phyloP scores from a whole-genome alignment of 1,140 invertebrate species.

The Drosophila quadrilineata region DNA sequence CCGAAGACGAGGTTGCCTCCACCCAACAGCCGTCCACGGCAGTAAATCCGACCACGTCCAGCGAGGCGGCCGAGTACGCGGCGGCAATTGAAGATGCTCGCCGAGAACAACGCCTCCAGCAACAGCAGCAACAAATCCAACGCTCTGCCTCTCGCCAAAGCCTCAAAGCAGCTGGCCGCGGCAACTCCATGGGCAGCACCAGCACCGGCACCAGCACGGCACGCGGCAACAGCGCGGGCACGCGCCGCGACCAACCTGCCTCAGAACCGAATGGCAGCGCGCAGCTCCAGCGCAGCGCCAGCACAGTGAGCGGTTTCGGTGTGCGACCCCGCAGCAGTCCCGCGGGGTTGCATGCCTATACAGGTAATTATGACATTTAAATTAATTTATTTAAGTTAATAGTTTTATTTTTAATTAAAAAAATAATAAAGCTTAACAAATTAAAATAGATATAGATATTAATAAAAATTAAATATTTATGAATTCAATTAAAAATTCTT shows the following conservation, averaged over 20 bases:
- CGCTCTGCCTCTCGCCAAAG: slow-evolving; percentile 43
- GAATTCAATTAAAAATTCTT: no score
- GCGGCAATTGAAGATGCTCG: slow-evolving; percentile 66
- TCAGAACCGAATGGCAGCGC: slow-evolving; percentile 12
- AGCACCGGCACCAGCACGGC: no score
- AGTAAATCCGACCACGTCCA: slow-evolving; percentile 49
- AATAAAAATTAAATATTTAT: no score
- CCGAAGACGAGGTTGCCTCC: slow-evolving; percentile 66
- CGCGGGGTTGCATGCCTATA: slow-evolving; percentile 88
- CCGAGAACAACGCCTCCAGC: slow-evolving; percentile 48
- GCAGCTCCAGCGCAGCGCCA: slow-evolving; percentile 82
- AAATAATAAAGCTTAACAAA: no score
- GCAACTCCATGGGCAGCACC: slow-evolving; percentile 22
- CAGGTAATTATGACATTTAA: slow-evolving; percentile 83
- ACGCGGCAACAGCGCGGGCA: slow-evolving; percentile 62
- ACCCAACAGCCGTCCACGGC: slow-evolving; percentile 24
- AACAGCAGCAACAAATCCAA: slow-evolving; percentile 29
- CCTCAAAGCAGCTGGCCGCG: slow-evolving; percentile 11
- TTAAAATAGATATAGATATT: no score
- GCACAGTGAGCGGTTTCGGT: slow-evolving; percentile 83
- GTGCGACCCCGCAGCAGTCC: slow-evolving; percentile 86
- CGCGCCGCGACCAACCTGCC: slow-evolving; percentile 30
- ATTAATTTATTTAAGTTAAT: no score
- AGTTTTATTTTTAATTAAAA: no score
- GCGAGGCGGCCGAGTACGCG: slow-evolving; percentile 63